These are phyloP conservation scores for Myrmophylax atrothorax DNA, from an alignment of 2,113 vertebrate species.

Conservation along the genomic window DNA sequence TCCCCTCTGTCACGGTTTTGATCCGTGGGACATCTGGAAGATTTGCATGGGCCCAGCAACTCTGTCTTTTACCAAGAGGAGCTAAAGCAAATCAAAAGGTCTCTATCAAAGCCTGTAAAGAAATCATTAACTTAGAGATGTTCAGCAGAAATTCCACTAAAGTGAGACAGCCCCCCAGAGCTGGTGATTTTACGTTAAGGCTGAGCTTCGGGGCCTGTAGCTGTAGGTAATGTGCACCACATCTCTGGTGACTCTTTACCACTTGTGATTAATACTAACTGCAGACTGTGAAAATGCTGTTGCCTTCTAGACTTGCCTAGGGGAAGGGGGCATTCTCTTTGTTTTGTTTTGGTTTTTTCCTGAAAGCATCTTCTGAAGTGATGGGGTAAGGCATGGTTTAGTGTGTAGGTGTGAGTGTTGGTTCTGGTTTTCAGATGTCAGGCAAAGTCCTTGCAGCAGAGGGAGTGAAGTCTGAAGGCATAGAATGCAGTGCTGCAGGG, in stretches of 20 bases:
- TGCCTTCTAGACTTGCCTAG: not conserved
- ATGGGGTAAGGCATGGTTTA: not conserved
- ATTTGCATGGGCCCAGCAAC: conserved; percentile 95
- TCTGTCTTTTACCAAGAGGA: conserved; percentile 93
- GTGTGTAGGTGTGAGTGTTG: not conserved
- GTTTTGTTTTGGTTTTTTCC: not conserved
- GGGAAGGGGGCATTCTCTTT: not conserved
- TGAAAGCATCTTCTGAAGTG: not conserved
- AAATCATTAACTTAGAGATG: conserved; percentile 47
- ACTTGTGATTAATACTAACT: not conserved
- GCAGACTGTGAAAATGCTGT: not conserved
- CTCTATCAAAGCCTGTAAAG: conserved; percentile 60
- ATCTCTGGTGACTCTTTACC: conserved; percentile 28
- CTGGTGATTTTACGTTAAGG: conserved; percentile 40
- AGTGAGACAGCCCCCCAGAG: conserved; percentile 30
- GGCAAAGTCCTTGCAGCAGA: not conserved
- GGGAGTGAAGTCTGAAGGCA: not conserved
- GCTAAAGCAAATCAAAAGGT: conserved; percentile 95
- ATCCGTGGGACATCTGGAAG: conserved; percentile 92
- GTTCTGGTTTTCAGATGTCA: not conserved
- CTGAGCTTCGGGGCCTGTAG: conserved; percentile 29
- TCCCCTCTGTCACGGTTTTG: conserved; percentile 91
- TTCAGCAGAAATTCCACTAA: conserved; percentile 50
- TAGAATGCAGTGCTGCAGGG: not conserved
- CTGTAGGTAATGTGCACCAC: conserved; percentile 48